Evolutionary conservation across 2,888 invertebrate genomes (phyloP).

Genomic region (Epirrhoe tristata): DNA sequence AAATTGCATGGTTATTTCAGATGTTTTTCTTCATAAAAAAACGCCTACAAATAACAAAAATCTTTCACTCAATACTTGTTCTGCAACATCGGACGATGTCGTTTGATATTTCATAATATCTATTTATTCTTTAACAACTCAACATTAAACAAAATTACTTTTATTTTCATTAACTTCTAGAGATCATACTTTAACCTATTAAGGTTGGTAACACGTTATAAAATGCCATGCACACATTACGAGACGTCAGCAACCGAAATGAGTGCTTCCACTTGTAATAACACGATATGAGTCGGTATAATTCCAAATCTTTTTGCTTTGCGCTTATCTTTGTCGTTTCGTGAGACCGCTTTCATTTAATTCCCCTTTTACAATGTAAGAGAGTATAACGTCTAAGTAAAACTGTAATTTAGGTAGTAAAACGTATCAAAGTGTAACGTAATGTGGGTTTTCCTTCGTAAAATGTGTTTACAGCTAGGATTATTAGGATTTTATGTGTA

Average conservation of each 20-base stretch:
- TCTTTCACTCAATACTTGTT: too few species aligned
- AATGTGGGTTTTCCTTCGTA: constrained; percentile 19
- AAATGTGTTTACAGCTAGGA: constrained; percentile 26
- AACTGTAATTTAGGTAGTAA: constrained; percentile 38
- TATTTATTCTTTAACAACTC: too few species aligned
- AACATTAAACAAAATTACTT: too few species aligned
- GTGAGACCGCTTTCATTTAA: constrained; percentile 53
- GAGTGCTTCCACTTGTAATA: constrained; percentile 60
- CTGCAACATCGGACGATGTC: too few species aligned
- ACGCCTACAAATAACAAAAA: too few species aligned
- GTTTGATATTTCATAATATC: too few species aligned
- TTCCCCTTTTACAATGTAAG: constrained; percentile 45
- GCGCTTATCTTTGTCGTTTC: constrained; percentile 56
- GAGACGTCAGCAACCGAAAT: constrained; percentile 28
- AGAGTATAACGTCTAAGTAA: constrained; percentile 34
- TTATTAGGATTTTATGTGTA: constrained; percentile 10
- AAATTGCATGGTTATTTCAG: too few species aligned
- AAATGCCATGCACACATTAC: constrained; percentile 44
- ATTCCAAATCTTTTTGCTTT: constrained; percentile 66
- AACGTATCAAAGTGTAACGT: constrained; percentile 39
- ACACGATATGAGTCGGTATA: constrained; percentile 67
- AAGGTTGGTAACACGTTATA: neutral
- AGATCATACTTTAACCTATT: too few species aligned
- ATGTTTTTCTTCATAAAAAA: too few species aligned
- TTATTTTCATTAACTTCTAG: too few species aligned